Conservation (phyloP, 2,113 vertebrate genomes). For the Raja brachyura region DNA sequence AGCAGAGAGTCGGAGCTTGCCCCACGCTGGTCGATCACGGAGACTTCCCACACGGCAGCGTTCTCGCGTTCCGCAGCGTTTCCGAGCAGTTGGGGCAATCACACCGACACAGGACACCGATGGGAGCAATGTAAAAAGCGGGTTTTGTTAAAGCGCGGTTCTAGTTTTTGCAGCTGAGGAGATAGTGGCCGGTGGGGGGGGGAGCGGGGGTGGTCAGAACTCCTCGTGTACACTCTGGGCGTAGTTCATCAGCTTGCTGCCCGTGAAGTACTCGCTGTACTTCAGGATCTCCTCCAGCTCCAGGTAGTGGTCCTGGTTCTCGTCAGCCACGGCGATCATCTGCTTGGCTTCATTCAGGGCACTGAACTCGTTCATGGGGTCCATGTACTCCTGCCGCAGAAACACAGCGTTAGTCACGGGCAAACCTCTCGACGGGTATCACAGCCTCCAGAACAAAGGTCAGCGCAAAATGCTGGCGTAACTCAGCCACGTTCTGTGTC, state of each 20-base stretch:
- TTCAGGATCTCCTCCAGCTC: slow-evolving; percentile 90
- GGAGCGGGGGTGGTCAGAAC: slow-evolving; percentile 71
- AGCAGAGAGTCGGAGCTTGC: neutral
- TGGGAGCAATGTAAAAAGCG: neutral
- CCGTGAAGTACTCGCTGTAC: slow-evolving; percentile 94
- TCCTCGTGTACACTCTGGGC: slow-evolving; percentile 93
- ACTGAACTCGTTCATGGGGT: slow-evolving; percentile 95
- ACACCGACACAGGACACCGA: neutral
- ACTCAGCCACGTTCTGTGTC: too few species aligned
- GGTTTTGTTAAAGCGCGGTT: neutral
- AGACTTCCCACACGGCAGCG: neutral
- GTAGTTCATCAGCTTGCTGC: slow-evolving; percentile 97
- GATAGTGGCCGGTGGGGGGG: too few species aligned
- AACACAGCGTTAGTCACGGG: neutral
- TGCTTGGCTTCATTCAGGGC: slow-evolving; percentile 93
- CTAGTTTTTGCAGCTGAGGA: neutral
- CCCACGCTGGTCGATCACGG: neutral
- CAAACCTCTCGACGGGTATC: too few species aligned
- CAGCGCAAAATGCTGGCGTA: too few species aligned
- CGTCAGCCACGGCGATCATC: slow-evolving; percentile 95
- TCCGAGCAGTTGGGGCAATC: neutral
- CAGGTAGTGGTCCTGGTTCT: slow-evolving; percentile 85
- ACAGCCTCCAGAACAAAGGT: too few species aligned
- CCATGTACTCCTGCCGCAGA: slow-evolving; percentile 82
- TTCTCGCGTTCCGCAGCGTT: neutral